A percentile compares a stretch with the other conserved stretches of the same genome.
phyloP scores from a whole-genome alignment of 2,888 invertebrate genomes.

The Parascotia fuliginaria region DNA sequence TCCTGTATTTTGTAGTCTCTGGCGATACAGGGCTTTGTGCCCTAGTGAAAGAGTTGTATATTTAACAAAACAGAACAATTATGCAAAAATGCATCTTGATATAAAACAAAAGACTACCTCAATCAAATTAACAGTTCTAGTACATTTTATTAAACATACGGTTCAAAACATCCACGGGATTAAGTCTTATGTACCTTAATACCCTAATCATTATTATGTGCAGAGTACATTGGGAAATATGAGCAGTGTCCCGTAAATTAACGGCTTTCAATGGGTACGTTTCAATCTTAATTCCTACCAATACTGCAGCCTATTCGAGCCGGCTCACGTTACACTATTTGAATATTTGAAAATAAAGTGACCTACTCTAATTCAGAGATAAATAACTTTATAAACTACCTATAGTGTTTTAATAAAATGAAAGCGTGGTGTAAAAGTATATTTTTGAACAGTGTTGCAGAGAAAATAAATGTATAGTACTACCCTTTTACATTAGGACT shows the following conservation, averaged over 20 bases:
- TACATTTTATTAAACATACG: constrained; percentile 4
- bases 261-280: constrained; percentile 2
- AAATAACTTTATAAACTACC: neutral
- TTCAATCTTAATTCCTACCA: constrained; percentile 6
- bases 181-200: constrained; percentile 8
- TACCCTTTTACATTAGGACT: too few species aligned
- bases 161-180: constrained; percentile 4
- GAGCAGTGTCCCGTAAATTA: neutral
- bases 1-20: too few species aligned
- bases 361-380: neutral
- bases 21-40: too few species aligned
- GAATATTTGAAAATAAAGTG: neutral
- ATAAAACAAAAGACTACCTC: too few species aligned
- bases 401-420: too few species aligned
- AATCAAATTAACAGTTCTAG: neutral
- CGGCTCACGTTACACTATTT: neutral
- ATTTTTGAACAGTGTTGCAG: too few species aligned
- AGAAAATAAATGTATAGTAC: too few species aligned
- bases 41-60: too few species aligned
- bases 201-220: constrained; percentile 10
- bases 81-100: too few species aligned
- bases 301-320: constrained; percentile 1
- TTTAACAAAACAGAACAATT: too few species aligned
- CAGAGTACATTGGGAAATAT: neutral
- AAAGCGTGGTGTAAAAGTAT: too few species aligned